Percentiles rank a stretch among this genome's conserved stretches.
phyloP scores from a whole-genome alignment of 2,888 invertebrate species.

The Philaethria dido region DNA sequence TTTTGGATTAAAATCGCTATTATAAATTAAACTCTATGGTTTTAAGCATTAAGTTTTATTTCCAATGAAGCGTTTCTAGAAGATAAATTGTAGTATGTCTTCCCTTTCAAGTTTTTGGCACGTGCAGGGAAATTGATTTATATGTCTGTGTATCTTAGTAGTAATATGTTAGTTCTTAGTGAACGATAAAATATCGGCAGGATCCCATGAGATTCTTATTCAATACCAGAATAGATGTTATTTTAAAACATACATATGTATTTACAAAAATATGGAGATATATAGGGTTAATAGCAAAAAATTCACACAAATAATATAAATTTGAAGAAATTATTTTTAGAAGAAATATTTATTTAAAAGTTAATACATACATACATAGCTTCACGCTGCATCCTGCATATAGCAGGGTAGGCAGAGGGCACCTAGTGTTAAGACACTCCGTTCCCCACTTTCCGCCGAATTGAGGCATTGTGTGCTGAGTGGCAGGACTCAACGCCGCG shows the following conservation, averaged over 20 bases:
- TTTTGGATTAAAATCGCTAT: slow-evolving; percentile 20
- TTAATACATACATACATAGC: too few relatives aligned
- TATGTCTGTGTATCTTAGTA: slow-evolving; percentile 45
- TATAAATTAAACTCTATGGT: slow-evolving; percentile 30
- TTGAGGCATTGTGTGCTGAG: too few relatives aligned
- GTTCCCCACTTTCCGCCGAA: too few relatives aligned
- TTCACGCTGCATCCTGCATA: too few relatives aligned
- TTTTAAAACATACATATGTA: not conserved
- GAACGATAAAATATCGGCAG: slow-evolving; percentile 18
- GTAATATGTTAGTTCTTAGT: slow-evolving; percentile 23
- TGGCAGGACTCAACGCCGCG: too few relatives aligned
- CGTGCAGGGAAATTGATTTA: slow-evolving; percentile 66
- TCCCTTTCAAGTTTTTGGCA: slow-evolving; percentile 42
- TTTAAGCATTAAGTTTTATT: not conserved
- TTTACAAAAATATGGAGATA: too few relatives aligned
- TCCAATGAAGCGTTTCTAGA: slow-evolving; percentile 37
- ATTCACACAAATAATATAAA: too few relatives aligned
- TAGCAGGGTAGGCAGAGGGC: too few relatives aligned
- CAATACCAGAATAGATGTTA: not conserved
- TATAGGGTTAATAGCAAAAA: too few relatives aligned
- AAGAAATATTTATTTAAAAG: too few relatives aligned
- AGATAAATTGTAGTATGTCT: slow-evolving; percentile 37
- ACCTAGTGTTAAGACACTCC: too few relatives aligned
- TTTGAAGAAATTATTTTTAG: too few relatives aligned
- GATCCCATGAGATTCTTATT: not conserved